A percentile compares a stretch with the other conserved stretches of the same genome.
These are phyloP conservation scores for Cotesia vestalis DNA, from an alignment of 1,140 invertebrate species.

Conservation along the genomic window DNA sequence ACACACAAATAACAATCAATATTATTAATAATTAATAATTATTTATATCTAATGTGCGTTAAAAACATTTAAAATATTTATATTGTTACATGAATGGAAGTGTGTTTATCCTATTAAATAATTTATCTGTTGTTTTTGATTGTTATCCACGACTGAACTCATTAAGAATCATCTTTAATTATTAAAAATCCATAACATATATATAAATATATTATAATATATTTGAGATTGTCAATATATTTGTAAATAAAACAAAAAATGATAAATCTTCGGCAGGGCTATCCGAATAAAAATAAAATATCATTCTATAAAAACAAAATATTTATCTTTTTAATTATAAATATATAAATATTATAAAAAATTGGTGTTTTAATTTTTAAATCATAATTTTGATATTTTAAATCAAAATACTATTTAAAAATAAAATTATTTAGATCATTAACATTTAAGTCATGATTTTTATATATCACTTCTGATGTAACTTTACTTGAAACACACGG, in stretches of 20 bases:
- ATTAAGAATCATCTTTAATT: constrained; percentile 19
- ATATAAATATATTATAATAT: constrained; percentile 36
- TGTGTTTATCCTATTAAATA: constrained; percentile 29
- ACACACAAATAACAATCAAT: background rate
- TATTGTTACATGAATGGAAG: constrained; percentile 24
- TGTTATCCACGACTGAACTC: constrained; percentile 48
- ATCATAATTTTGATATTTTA: no score
- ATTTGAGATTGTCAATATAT: constrained; percentile 49
- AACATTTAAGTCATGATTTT: no score
- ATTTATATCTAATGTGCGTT: constrained; percentile 34
- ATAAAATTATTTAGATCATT: no score
- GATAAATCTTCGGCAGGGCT: constrained; percentile 46
- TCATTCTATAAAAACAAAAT: constrained; percentile 39
- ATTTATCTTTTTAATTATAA: no score
- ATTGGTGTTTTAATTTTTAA: no score
- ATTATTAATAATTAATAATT: constrained; percentile 26
- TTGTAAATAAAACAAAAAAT: constrained; percentile 50
- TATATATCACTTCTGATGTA: no score
- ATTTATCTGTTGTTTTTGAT: constrained; percentile 42
- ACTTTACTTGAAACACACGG: no score
- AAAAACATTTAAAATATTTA: constrained; percentile 38
- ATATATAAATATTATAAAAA: no score
- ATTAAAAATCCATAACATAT: background rate
- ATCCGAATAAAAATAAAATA: constrained; percentile 48
- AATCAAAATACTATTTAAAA: no score